Percentiles rank a stretch among this genome's conserved stretches.
Evolutionary conservation across 2,888 invertebrate species (phyloP).

Genomic region (Cenopis cana): DNA sequence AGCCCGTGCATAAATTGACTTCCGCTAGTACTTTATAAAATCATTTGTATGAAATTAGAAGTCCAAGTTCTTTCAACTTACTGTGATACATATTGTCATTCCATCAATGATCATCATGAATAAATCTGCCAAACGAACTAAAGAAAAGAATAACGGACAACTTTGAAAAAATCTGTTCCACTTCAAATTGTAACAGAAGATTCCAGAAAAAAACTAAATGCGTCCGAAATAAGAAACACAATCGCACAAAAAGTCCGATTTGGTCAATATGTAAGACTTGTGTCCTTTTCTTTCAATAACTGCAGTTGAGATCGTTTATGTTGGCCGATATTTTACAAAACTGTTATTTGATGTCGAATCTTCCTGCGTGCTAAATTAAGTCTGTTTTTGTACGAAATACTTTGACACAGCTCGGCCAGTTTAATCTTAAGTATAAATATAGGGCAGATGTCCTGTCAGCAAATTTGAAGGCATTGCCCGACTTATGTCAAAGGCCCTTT

Average conservation of each 20-base stretch:
- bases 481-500: conserved; percentile 48
- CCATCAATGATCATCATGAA: conserved; percentile 4
- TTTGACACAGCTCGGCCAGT: too few species aligned
- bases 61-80: conserved; percentile 5
- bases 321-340: too few species aligned
- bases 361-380: too few species aligned
- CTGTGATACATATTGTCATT: neutral
- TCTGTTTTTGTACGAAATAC: too few species aligned
- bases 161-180: conserved; percentile 25
- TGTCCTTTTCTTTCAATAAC: neutral
- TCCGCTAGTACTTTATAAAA: neutral
- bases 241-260: neutral
- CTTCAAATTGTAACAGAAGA: conserved; percentile 19
- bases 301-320: too few species aligned
- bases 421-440: neutral
- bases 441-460: conserved; percentile 39
- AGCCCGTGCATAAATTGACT: neutral
- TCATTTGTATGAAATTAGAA: neutral
- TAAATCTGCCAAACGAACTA: conserved; percentile 15
- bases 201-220: conserved; percentile 2
- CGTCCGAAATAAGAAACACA: conserved; percentile 14
- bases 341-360: too few species aligned
- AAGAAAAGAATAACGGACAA: neutral
- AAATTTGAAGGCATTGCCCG: conserved; percentile 53
- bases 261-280: conserved; percentile 13